These are phyloP conservation scores for Pseudorhombus dupliciocellatus DNA, from an alignment of 2,113 vertebrate genomes.

Conservation along the genomic window DNA sequence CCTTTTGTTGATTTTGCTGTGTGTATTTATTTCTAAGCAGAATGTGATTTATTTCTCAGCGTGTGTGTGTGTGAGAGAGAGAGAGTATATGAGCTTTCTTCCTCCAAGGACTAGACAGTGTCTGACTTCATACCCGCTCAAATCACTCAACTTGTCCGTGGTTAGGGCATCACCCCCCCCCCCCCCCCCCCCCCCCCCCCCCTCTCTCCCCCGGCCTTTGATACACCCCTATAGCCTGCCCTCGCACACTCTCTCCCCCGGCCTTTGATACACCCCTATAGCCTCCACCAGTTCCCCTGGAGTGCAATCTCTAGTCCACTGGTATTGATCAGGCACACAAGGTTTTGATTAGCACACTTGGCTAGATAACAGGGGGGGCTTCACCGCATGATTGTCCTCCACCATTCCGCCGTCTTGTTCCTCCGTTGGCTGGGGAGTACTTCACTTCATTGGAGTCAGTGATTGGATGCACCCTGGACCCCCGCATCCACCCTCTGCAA, in stretches of 20 bases:
- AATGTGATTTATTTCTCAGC: neutral
- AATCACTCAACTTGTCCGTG: constrained; percentile 75
- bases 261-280: constrained; percentile 65
- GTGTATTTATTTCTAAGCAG: too few species aligned
- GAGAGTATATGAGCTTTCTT: constrained; percentile 36
- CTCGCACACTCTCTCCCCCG: constrained; percentile 40
- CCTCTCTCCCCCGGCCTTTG: constrained; percentile 15
- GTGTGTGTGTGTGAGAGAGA: constrained; percentile 7
- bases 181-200: constrained; percentile 30
- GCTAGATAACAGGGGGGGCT: constrained; percentile 63
- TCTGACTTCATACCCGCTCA: constrained; percentile 62
- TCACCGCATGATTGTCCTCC: constrained; percentile 62
- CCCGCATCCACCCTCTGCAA: neutral
- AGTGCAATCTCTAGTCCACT: constrained; percentile 79
- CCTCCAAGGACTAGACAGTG: constrained; percentile 37
- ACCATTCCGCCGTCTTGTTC: constrained; percentile 51
- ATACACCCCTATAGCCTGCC: constrained; percentile 59
- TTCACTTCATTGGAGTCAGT: constrained; percentile 67
- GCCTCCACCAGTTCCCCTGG: constrained; percentile 64
- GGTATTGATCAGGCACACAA: constrained; percentile 77
- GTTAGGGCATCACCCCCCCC: constrained; percentile 53
- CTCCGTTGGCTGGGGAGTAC: constrained; percentile 58
- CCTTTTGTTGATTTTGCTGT: too few species aligned
- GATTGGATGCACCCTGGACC: constrained; percentile 65
- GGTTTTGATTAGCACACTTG: constrained; percentile 82